Conservation (phyloP, 2,888 invertebrate genomes). For the Dicranocentrus wangi region DNA sequence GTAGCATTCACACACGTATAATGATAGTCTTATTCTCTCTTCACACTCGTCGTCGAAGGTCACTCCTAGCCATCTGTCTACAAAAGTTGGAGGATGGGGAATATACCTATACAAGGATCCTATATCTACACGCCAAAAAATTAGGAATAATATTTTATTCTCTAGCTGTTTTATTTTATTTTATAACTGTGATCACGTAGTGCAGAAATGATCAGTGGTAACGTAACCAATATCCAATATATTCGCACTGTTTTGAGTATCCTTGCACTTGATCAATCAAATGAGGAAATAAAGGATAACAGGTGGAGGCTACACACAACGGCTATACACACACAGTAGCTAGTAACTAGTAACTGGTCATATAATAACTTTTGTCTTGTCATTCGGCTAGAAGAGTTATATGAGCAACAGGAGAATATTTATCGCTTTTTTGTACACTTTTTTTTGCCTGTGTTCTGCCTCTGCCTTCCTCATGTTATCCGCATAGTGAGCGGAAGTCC, state of each 20-base stretch:
- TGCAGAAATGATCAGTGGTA: no score
- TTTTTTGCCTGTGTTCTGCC: no score
- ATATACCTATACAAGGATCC: not conserved
- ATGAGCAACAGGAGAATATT: not conserved
- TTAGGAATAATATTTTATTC: no score
- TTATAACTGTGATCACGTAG: no score
- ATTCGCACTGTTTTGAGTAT: not conserved
- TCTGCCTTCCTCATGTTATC: no score
- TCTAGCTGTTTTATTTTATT: no score
- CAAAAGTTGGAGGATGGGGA: not conserved
- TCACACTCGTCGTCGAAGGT: conserved; percentile 27
- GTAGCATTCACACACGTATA: not conserved
- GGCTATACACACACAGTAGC: no score
- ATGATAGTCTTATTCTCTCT: conserved; percentile 1
- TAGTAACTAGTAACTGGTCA: no score
- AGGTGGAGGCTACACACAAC: not conserved
- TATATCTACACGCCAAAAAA: no score
- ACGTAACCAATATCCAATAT: no score
- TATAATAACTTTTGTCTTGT: not conserved
- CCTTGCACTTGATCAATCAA: conserved; percentile 36
- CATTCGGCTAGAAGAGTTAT: not conserved
- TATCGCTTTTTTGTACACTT: conserved; percentile 1
- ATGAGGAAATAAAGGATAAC: conserved; percentile 11
- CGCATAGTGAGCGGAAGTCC: no score
- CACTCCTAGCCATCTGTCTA: conserved; percentile 36